Base-by-base conservation (phyloP, 53 echinoderm and acorn worm genomes). In the Hippasteria phrygiana region DNA sequence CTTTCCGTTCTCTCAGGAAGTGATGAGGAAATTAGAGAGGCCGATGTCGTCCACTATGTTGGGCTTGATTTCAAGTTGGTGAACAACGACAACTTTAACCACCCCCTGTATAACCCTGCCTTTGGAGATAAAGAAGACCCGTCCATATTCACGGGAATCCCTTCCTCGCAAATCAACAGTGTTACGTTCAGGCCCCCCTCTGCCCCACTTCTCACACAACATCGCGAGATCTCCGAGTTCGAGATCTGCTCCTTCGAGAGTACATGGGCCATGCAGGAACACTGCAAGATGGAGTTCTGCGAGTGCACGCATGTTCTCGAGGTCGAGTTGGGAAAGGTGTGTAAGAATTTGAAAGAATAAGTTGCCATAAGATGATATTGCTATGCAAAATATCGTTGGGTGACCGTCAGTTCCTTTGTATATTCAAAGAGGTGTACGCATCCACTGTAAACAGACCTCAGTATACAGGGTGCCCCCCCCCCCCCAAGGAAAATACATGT, bases 311-410 rank as follows among this genome's bases (percentile, higher is more conserved):
- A 96, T 0, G 89, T 89, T 38, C 45, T 93, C 10, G 62, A 70
- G 11, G 93, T 94, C 2, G 55, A 85, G 22, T 78, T 95, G 2
- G 95, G 95, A 17, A 74, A 96, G 88, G 96, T 96, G 90, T 43
- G 37, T 45, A 45, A 7, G 6, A 11, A n/a, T n/a, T n/a, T n/a
- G n/a, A n/a, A n/a, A n/a, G n/a, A n/a, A n/a, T n/a, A n/a, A n/a
- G n/a, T n/a, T n/a, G n/a, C n/a, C n/a, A n/a, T n/a, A n/a, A n/a
- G n/a, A n/a, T n/a, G 46, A 45, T 5, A 5, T 7, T 45, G 5
- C 6, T 45, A 45, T 5, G 46, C 46, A 45, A 45, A 5, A 5
- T 7, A 45, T 7, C 11, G 17, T 54, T 54, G 54, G 5, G 46
- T 16, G 12, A 54, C 18, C n/a, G n/a, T n/a, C n/a, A n/a, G n/a